A percentile compares a stretch with the other conserved stretches of the same genome.
phyloP scores from a whole-genome alignment of 2,113 vertebrate species.

The Chaetops frenatus region DNA sequence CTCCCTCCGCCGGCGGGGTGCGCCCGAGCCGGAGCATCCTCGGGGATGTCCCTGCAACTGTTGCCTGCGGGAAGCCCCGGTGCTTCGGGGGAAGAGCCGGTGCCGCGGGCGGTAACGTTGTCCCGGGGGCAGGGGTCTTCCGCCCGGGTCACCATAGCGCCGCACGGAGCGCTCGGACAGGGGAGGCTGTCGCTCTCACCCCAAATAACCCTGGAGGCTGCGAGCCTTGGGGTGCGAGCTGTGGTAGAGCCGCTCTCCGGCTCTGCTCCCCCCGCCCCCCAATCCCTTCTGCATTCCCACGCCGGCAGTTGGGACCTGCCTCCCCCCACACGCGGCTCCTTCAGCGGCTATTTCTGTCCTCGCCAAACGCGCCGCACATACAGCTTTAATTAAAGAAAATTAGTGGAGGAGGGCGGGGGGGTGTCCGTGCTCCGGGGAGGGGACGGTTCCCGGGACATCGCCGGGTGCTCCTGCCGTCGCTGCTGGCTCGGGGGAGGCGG shows the following conservation, averaged over 20 bases:
- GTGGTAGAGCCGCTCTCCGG: not conserved
- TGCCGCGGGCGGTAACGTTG: not conserved
- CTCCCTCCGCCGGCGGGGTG: not conserved
- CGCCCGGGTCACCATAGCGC: not conserved
- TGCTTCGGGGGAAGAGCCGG: not conserved
- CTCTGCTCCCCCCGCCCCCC: not conserved
- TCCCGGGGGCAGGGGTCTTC: not conserved
- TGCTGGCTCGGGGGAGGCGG: not conserved
- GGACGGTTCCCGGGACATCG: not conserved
- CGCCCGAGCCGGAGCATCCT: not conserved
- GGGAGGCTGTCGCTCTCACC: not conserved
- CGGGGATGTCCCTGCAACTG: not conserved
- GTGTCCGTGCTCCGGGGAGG: not conserved
- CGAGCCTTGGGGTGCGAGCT: not conserved
- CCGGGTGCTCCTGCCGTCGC: not conserved
- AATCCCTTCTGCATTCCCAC: conserved; percentile 4
- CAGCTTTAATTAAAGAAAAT: conserved; percentile 34
- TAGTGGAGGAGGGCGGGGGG: not conserved
- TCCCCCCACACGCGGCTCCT: not conserved
- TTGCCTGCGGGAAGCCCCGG: not conserved
- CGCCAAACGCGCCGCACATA: not conserved
- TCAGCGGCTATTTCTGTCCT: conserved; percentile 25
- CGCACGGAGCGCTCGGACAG: not conserved
- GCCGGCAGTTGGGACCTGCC: not conserved
- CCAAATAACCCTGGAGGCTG: not conserved